Evolutionary conservation across 2,888 invertebrate genomes (phyloP), one percentile per base, ranked within the genome.

Genomic region (Selenia dentaria): DNA sequence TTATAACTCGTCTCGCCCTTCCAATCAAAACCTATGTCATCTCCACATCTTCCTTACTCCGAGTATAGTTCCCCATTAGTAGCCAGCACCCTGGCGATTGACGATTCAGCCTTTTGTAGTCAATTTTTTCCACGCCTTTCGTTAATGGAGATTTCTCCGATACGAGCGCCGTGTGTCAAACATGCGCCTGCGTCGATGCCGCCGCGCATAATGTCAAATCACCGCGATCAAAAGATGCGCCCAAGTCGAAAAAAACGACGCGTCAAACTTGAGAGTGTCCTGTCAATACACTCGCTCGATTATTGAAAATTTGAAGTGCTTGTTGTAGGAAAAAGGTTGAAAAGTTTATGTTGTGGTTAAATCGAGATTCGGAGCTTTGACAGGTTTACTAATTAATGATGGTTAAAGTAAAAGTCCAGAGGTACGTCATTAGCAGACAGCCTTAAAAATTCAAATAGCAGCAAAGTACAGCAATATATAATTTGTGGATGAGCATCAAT

Each of bases 81-180:
- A 86, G 82, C 78, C 66, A 74, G 76, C 83, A 84, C 81, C 83
- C 80, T 81, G 76, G 80, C 82, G 83, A 83, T 85, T 85, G 83
- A 83, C 83, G 79, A 84, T 79, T 78, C 80, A 81, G 72, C 73
- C 79, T 77, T 79, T 84, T 83, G 80, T 83, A 74, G 76, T 78
- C 66, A 83, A 70, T 78, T 81, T 85, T 83, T 81, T 82, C 76
- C 74, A 71, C 74, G 74, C 69, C 77, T 83, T 83, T 84, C 81
- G 78, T 81, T 87, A 83, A 86, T 86, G 84, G 84, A 84, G 79
- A 83, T 83, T 81, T 83, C 73, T 82, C 72, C 65, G 82, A 80
- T 82, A 79, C 66, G 51, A 67, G 74, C 71, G 71, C 70, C 66
- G 72, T 63, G 72, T 83, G 83, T 84, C 84, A 83, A 83, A 79